phyloP scores from a whole-genome alignment of 2,797 vertebrate genomes.

The Hippocampus kuda region DNA sequence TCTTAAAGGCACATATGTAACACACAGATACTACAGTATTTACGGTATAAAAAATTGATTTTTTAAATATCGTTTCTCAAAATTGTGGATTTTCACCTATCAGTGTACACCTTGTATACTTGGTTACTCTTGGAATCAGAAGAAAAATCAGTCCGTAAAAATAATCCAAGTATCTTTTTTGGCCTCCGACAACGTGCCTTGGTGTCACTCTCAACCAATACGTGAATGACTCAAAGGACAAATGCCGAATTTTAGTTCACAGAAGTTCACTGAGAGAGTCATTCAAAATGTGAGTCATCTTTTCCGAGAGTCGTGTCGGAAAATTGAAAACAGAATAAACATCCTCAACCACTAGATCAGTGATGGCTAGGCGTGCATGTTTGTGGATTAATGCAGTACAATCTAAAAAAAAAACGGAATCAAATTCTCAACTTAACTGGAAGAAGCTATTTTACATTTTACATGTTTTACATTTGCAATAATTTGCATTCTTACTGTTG shows the following conservation, averaged over 20 bases:
- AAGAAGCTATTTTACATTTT: no score
- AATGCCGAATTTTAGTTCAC: constrained; percentile 41
- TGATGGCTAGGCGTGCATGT: constrained; percentile 8
- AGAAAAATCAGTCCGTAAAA: constrained; percentile 4
- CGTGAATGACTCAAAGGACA: constrained; percentile 46
- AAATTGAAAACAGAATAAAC: constrained; percentile 43
- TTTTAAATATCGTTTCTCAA: not conserved
- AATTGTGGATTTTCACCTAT: not conserved
- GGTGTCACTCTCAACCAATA: constrained; percentile 19
- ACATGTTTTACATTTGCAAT: no score
- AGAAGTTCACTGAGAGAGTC: constrained; percentile 27
- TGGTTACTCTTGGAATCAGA: not conserved
- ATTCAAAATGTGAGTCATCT: constrained; percentile 52
- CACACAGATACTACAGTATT: no score
- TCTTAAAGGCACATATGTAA: no score
- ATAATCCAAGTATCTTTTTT: constrained; percentile 1
- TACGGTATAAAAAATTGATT: no score
- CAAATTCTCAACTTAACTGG: no score
- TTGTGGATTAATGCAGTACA: constrained; percentile 9
- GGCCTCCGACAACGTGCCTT: constrained; percentile 8
- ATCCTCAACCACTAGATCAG: constrained; percentile 24
- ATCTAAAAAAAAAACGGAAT: no score
- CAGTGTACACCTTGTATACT: not conserved
- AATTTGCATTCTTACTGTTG: no score
- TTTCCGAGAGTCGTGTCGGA: constrained; percentile 42